Evolutionary conservation across 2,888 invertebrate genomes (phyloP).

Genomic region (Phyllotreta cruciferae): DNA sequence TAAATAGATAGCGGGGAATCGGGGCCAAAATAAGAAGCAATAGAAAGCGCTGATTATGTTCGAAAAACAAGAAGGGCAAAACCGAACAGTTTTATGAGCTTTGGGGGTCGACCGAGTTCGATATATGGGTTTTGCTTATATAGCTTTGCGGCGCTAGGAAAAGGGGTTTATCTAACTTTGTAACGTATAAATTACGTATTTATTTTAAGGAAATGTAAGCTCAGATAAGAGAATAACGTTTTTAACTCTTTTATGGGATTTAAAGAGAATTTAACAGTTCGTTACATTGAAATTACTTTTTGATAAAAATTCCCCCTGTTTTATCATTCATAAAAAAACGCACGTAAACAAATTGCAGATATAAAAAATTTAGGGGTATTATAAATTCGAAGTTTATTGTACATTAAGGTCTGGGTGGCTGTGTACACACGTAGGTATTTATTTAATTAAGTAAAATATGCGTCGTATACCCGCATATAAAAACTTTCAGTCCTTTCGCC

Average conservation of each 20-base stretch:
- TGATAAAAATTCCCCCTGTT: too few species aligned
- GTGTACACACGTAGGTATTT: too few species aligned
- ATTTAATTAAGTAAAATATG: too few species aligned
- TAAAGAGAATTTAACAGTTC: neutral
- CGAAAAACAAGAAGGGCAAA: conserved; percentile 17
- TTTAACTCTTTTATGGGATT: conserved; percentile 5
- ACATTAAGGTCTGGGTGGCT: too few species aligned
- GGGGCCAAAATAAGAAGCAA: conserved; percentile 13
- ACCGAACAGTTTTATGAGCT: conserved; percentile 16
- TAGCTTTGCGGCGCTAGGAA: conserved; percentile 12
- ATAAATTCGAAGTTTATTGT: too few species aligned
- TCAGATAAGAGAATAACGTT: neutral
- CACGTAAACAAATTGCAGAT: too few species aligned
- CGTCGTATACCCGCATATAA: neutral
- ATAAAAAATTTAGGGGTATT: too few species aligned
- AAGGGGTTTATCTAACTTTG: conserved; percentile 4
- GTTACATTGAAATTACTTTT: too few species aligned
- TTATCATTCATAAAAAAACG: too few species aligned
- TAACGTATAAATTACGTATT: conserved; percentile 4
- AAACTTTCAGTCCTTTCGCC: conserved; percentile 8
- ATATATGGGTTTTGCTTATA: conserved; percentile 9
- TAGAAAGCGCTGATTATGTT: conserved; percentile 18
- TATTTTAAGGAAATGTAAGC: conserved; percentile 10
- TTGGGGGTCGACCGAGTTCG: conserved; percentile 6
- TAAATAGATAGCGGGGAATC: conserved; percentile 9